A percentile compares a stretch with the other conserved stretches of the same genome.
Conservation (phyloP, 1,140 invertebrate species). For the Eubasilissa regina region DNA sequence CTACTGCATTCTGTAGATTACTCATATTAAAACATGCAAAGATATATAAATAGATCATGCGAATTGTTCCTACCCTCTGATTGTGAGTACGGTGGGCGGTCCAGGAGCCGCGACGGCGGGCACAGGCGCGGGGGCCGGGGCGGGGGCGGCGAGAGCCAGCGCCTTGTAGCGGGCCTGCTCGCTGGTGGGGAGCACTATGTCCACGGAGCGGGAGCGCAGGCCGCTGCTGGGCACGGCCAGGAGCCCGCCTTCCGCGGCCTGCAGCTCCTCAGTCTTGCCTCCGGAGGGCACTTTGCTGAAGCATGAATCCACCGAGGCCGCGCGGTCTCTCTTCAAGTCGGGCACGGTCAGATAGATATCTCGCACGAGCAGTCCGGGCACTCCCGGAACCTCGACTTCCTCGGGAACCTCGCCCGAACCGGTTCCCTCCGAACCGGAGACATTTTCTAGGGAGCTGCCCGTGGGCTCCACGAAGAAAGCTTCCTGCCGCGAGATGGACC, state of each 20-base stretch:
- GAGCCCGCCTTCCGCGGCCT: slow-evolving; percentile 73
- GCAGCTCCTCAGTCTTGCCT: slow-evolving; percentile 78
- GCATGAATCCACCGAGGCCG: slow-evolving; percentile 88
- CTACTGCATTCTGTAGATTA: no score
- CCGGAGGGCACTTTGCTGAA: slow-evolving; percentile 80
- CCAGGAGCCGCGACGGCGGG: slow-evolving; percentile 62
- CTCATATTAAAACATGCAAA: background rate
- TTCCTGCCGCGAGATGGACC: slow-evolving; percentile 83
- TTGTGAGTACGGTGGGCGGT: slow-evolving; percentile 63
- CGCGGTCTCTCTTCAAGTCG: slow-evolving; percentile 84
- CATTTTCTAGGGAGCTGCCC: slow-evolving; percentile 78
- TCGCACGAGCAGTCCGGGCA: slow-evolving; percentile 69
- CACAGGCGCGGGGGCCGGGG: slow-evolving; percentile 66
- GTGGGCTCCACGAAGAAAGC: slow-evolving; percentile 83
- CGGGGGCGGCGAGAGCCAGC: slow-evolving; percentile 73
- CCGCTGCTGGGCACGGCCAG: slow-evolving; percentile 78
- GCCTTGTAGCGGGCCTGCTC: slow-evolving; percentile 89
- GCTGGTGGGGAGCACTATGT: slow-evolving; percentile 91
- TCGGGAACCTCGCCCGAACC: slow-evolving; percentile 70
- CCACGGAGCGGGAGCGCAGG: slow-evolving; percentile 89
- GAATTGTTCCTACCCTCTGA: slow-evolving; percentile 66
- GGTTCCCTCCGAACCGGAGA: slow-evolving; percentile 64
- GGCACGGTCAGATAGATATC: slow-evolving; percentile 89
- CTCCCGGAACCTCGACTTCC: slow-evolving; percentile 66
- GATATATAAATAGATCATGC: slow-evolving; percentile 11